A percentile compares a stretch with the other conserved stretches of the same genome.
Conservation (phyloP, 2,113 vertebrate genomes). For the Carassius auratus region DNA sequence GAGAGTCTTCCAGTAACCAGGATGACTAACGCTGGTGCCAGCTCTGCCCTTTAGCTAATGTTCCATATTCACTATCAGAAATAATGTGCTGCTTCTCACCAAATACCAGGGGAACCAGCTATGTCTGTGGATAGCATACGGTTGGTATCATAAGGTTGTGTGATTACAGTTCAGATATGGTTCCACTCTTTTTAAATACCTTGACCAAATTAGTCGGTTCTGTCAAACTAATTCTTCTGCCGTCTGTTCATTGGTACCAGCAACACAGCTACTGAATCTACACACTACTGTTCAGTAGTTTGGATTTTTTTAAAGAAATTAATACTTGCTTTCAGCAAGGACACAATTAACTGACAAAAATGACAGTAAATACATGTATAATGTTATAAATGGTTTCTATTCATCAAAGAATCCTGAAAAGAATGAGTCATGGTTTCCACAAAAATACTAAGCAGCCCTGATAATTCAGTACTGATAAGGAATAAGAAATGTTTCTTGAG, state of each 20-base stretch:
- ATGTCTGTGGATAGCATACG: background rate
- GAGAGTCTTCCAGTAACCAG: constrained; percentile 39
- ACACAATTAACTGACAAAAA: too few species aligned
- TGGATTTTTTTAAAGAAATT: background rate
- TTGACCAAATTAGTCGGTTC: background rate
- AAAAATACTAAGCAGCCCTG: too few species aligned
- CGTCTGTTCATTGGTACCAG: too few species aligned
- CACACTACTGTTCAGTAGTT: background rate
- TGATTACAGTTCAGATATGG: background rate
- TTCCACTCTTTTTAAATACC: background rate
- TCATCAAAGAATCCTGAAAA: too few species aligned
- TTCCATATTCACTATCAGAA: constrained; percentile 35
- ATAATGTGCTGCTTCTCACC: constrained; percentile 37
- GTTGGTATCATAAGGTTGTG: background rate
- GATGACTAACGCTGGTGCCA: constrained; percentile 39
- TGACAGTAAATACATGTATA: too few species aligned
- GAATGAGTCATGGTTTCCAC: too few species aligned
- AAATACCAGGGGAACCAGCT: background rate
- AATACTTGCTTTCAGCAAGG: too few species aligned
- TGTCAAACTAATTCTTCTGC: background rate
- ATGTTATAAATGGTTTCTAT: too few species aligned
- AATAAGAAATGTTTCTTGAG: too few species aligned
- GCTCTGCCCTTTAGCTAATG: constrained; percentile 31
- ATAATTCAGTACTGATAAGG: too few species aligned
- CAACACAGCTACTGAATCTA: too few species aligned